Conservation (phyloP, 2,113 vertebrate species). For the Bolborhynchus lineola region DNA sequence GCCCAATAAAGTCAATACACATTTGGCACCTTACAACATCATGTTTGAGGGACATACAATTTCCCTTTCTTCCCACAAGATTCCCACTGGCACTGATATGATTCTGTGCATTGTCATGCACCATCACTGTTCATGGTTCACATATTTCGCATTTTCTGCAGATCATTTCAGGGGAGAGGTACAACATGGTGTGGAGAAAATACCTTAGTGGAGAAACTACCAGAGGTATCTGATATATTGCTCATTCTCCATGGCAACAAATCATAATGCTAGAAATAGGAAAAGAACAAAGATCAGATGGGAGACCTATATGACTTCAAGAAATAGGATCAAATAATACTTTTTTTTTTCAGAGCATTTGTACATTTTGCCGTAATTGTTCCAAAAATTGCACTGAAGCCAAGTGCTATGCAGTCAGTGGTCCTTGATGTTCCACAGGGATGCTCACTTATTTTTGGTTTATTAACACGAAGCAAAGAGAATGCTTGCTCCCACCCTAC, state of each 20-base stretch:
- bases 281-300: background rate
- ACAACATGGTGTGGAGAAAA: background rate
- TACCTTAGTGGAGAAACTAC: background rate
- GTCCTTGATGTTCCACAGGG: background rate
- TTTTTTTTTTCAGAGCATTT: background rate
- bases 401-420: background rate
- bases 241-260: constrained; percentile 61
- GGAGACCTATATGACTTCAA: background rate
- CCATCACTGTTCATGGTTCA: background rate
- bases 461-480: background rate
- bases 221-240: background rate
- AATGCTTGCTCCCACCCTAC: constrained; percentile 9
- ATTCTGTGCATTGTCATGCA: background rate
- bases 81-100: background rate
- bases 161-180: background rate
- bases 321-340: background rate
- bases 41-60: background rate
- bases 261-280: constrained; percentile 13
- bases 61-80: background rate
- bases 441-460: background rate
- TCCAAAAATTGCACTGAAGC: background rate
- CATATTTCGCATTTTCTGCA: background rate
- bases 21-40: background rate
- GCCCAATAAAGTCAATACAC: background rate
- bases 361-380: background rate